Conservation (phyloP, 2,113 vertebrate genomes). For the Lophius piscatorius region DNA sequence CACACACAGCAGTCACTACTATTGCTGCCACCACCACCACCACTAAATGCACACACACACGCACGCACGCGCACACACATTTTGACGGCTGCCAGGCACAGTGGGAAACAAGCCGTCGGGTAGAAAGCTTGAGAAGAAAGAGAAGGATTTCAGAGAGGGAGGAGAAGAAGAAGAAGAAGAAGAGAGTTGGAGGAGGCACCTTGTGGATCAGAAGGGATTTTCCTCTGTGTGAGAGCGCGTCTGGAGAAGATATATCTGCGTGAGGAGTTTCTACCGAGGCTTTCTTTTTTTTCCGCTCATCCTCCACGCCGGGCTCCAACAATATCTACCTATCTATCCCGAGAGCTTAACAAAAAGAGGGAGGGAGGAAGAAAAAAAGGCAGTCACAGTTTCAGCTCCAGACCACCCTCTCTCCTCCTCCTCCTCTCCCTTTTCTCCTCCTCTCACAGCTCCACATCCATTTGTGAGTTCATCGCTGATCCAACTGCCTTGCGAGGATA, state of each 20-base stretch:
- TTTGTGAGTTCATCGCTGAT: slow-evolving; percentile 73
- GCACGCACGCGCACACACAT: slow-evolving; percentile 48
- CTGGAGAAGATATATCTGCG: slow-evolving; percentile 65
- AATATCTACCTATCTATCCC: slow-evolving; percentile 69
- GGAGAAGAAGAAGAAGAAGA: slow-evolving; percentile 63
- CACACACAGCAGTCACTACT: slow-evolving; percentile 20
- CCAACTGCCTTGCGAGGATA: slow-evolving; percentile 68
- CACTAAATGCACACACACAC: slow-evolving; percentile 20
- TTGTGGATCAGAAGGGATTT: slow-evolving; percentile 76
- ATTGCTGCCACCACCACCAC: slow-evolving; percentile 18
- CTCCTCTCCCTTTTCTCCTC: slow-evolving; percentile 32
- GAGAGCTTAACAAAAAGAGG: slow-evolving; percentile 73
- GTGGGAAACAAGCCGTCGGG: slow-evolving; percentile 69
- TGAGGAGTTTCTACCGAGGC: slow-evolving; percentile 63
- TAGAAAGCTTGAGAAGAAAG: slow-evolving; percentile 68
- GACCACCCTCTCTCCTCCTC: slow-evolving; percentile 69
- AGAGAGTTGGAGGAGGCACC: slow-evolving; percentile 74
- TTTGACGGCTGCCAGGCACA: slow-evolving; percentile 70
- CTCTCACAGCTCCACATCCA: slow-evolving; percentile 65
- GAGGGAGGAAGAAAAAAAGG: slow-evolving; percentile 64
- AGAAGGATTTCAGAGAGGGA: slow-evolving; percentile 61
- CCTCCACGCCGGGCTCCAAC: slow-evolving; percentile 59
- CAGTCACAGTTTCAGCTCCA: slow-evolving; percentile 71
- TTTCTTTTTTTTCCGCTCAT: slow-evolving; percentile 65
- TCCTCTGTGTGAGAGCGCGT: slow-evolving; percentile 65